phyloP scores from a whole-genome alignment of 2,113 vertebrate genomes.

The Arenaria interpres region DNA sequence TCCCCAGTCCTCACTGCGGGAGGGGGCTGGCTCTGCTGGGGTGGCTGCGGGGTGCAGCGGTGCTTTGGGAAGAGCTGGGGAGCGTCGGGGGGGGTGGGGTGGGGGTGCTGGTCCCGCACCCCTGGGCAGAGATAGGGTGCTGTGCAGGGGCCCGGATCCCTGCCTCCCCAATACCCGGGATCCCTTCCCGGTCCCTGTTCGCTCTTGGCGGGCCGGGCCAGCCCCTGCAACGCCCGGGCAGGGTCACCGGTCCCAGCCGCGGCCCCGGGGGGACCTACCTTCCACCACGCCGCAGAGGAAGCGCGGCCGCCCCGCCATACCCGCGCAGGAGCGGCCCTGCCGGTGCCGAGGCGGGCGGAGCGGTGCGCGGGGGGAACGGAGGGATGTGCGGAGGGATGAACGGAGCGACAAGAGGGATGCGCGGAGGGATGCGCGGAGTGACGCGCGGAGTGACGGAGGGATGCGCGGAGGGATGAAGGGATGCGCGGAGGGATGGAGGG shows the following conservation, averaged over 20 bases:
- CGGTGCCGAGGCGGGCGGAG: background rate
- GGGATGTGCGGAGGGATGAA: too few relatives aligned
- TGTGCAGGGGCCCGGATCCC: background rate
- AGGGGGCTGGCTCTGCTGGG: background rate
- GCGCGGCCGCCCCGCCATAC: slow-evolving; percentile 75
- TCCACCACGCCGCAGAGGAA: slow-evolving; percentile 87
- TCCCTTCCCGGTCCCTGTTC: background rate
- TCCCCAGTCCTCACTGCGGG: background rate
- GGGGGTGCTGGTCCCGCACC: background rate
- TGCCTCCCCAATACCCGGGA: background rate
- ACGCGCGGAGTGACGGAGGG: background rate
- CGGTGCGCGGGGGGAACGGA: background rate
- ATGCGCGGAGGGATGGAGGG: accelerated
- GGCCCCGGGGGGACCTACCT: slow-evolving; percentile 70
- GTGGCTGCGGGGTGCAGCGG: background rate
- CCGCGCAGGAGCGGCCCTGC: background rate
- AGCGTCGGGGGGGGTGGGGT: background rate
- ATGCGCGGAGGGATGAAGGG: accelerated
- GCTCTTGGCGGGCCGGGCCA: background rate
- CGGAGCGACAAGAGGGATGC: background rate
- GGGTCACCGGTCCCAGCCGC: background rate
- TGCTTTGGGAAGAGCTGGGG: background rate
- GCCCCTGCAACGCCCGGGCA: background rate
- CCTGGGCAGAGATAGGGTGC: background rate
- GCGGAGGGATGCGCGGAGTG: background rate